Evolutionary conservation across 2,888 invertebrate genomes (phyloP), one percentile per base, ranked within the genome.

Genomic region (Melanargia galathea): DNA sequence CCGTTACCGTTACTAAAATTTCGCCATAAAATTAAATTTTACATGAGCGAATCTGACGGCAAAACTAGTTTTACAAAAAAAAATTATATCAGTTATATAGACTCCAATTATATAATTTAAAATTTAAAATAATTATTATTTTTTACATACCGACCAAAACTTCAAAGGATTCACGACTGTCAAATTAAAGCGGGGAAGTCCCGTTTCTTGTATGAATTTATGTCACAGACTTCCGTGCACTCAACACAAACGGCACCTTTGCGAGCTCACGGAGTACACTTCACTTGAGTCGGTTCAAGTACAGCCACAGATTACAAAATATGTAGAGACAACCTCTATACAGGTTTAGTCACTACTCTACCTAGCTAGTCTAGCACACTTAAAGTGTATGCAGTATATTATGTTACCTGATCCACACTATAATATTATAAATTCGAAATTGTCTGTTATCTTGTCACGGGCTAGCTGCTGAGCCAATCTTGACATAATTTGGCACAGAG

Each of bases 251-350:
- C 20, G 52, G 52, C 11, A 35, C 52, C 52, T 35, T 16, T 52
- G 52, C 35, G 20, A 33, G 52, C 52, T 52, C 13, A 5, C 52
- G 20, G 30, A 30, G 52, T 11, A 33, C 35, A 20, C 52, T 52
- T 52, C 52, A 52, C 35, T 52, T 35, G 35, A 52, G 52, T 33
- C 20, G 52, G 20, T 52, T 33, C 30, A 52, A 52, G 33, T 52
- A 20, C 33, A 7, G 30, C 52, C 52, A 33, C 33, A 18, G 52
- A 52, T 52, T 52, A 35, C 13, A 20, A 35, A 52, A 51, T 33
- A 52, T 35, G 11, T 13, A 20, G 52, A 33, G 20, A 20, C 45
- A 6, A 16, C 16, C 7, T 13, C 6, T 43, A 18, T 2, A 1
- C 7, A 18, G 18, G 2, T 18, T 8, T 18, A 7, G 18, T 8